Evolutionary conservation across 92 coral and sea anemone species (phyloP).

Genomic region (Zoanthus gigantus): DNA sequence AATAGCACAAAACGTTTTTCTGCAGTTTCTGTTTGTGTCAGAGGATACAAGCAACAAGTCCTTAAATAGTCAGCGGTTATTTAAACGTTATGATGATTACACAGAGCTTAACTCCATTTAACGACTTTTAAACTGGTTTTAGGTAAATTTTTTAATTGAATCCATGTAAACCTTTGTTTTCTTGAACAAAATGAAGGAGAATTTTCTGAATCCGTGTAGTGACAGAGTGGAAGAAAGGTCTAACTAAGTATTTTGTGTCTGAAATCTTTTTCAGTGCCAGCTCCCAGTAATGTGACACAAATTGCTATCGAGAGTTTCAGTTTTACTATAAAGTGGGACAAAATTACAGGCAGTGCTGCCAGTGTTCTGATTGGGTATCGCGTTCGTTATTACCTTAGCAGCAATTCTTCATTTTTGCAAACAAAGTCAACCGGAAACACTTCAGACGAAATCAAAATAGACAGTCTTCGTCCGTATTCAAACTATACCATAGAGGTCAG

Average conservation of each 20-base stretch:
- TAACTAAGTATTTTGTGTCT: not conserved
- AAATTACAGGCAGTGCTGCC: not conserved
- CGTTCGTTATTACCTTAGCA: constrained; percentile 9
- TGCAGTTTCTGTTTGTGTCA: no score
- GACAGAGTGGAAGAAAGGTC: not conserved
- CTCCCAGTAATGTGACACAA: constrained; percentile 15
- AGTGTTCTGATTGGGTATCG: constrained; percentile 4
- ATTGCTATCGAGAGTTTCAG: not conserved
- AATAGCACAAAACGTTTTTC: no score
- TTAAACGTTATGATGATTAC: no score
- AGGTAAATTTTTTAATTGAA: no score
- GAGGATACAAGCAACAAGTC: no score
- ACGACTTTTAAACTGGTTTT: no score
- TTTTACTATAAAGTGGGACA: constrained; percentile 30
- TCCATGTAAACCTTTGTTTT: no score
- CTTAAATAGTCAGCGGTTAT: no score
- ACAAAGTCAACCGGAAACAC: not conserved
- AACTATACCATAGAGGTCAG: constrained; percentile 33
- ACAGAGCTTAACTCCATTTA: no score
- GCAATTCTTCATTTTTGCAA: not conserved
- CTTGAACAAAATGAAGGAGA: no score
- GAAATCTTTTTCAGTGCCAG: not conserved
- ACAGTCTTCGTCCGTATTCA: not conserved
- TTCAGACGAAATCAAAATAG: not conserved
- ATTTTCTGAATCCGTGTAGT: no score